Conservation (phyloP, 2,888 invertebrate genomes). For the Bombylius major region DNA sequence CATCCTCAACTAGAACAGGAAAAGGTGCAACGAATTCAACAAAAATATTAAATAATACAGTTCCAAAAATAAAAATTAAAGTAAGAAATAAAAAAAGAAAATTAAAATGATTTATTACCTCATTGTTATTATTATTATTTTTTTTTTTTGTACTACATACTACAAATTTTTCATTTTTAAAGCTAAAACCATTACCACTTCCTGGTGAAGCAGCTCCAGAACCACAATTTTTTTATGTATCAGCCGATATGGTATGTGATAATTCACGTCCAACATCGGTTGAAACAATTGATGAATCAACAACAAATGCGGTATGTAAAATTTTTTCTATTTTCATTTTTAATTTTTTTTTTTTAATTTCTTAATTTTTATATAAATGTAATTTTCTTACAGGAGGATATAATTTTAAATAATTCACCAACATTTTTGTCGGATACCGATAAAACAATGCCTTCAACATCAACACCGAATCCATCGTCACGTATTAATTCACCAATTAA, state of each 20-base stretch:
- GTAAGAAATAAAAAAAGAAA: slow-evolving; percentile 30
- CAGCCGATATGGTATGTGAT: slow-evolving; percentile 42
- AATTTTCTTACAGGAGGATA: slow-evolving; percentile 5
- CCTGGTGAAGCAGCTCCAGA: slow-evolving; percentile 58
- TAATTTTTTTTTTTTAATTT: too few relatives aligned
- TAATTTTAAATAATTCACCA: slow-evolving; percentile 5
- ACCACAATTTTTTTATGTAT: slow-evolving; percentile 67
- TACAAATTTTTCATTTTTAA: neutral
- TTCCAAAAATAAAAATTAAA: slow-evolving; percentile 70
- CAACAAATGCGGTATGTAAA: slow-evolving; percentile 12
- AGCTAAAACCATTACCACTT: slow-evolving; percentile 32
- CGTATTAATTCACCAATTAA: neutral
- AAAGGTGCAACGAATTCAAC: slow-evolving; percentile 22
- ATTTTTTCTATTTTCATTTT: neutral
- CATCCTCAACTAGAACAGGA: too few relatives aligned
- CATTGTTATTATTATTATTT: too few relatives aligned
- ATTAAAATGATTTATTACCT: neutral
- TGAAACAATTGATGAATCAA: slow-evolving; percentile 32
- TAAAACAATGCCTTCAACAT: slow-evolving; percentile 4
- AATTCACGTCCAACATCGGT: slow-evolving; percentile 34
- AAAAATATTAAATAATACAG: slow-evolving; percentile 17
- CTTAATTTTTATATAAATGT: too few relatives aligned
- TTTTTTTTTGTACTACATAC: neutral
- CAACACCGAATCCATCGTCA: slow-evolving; percentile 2
- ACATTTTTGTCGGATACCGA: neutral